Conservation (phyloP, 2,888 invertebrate genomes). For the Mycalesis mineus region DNA sequence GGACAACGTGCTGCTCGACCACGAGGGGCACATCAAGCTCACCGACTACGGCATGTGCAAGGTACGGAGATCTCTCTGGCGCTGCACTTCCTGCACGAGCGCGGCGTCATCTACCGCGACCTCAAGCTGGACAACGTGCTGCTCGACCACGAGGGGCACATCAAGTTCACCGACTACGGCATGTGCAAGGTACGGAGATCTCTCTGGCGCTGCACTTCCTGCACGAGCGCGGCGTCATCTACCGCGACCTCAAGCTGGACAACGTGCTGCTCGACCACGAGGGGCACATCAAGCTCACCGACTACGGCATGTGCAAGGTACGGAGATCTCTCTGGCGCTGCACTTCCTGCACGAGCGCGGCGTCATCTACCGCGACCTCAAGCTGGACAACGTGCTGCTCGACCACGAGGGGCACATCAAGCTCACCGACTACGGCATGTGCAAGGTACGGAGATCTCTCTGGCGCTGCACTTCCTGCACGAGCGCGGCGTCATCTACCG, state of each 20-base stretch:
- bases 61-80: constrained; percentile 98
- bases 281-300: constrained; percentile 99
- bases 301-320: constrained; percentile 97
- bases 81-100: constrained; percentile 97
- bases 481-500: constrained; percentile 99
- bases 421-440: constrained; percentile 98
- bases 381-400: constrained; percentile 96
- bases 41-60: constrained; percentile 99
- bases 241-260: constrained; percentile 97
- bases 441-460: constrained; percentile 90
- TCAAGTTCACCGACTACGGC: constrained; percentile 99
- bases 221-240: constrained; percentile 98
- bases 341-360: constrained; percentile 99
- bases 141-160: constrained; percentile 98
- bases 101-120: constrained; percentile 98
- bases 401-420: constrained; percentile 99
- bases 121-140: constrained; percentile 98
- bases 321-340: constrained; percentile 91
- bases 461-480: constrained; percentile 98
- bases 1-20: constrained; percentile 97
- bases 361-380: constrained; percentile 98
- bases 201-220: constrained; percentile 98
- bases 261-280: constrained; percentile 98
- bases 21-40: constrained; percentile 99
- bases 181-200: constrained; percentile 90